Percentiles rank a stretch among this genome's conserved stretches.
Conservation (phyloP, 2,888 invertebrate genomes). For the Synergus umbraculus region DNA sequence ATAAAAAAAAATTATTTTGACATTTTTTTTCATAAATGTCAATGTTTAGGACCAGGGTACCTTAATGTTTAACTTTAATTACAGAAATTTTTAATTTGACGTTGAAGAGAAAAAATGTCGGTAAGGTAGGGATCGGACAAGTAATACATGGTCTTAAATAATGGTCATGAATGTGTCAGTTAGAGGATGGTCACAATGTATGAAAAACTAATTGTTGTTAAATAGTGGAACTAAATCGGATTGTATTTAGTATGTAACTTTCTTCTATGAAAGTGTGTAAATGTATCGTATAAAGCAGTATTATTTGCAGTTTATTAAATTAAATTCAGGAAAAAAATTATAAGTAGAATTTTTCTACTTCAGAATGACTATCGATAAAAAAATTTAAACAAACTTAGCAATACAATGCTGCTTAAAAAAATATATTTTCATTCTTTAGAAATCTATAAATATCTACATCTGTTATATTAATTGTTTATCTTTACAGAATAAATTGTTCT, state of each 20-base stretch:
- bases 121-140: too few species aligned
- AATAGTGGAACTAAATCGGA: not conserved
- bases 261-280: slow-evolving; percentile 15
- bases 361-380: not conserved
- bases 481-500: slow-evolving; percentile 3
- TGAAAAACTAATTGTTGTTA: not conserved
- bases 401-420: slow-evolving; percentile 8
- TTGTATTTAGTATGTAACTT: slow-evolving; percentile 15
- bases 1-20: too few species aligned
- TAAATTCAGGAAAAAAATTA: not conserved
- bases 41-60: too few species aligned
- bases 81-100: too few species aligned
- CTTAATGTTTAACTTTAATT: too few species aligned
- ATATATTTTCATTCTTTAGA: not conserved
- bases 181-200: not conserved
- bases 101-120: too few species aligned
- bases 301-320: not conserved
- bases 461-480: not conserved
- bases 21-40: too few species aligned
- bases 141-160: too few species aligned
- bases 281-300: slow-evolving; percentile 1
- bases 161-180: not conserved
- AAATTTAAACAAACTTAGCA: not conserved
- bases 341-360: not conserved
- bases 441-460: not conserved